Conservation (phyloP, 2,888 invertebrate species). For the Drosophila ustulata region DNA sequence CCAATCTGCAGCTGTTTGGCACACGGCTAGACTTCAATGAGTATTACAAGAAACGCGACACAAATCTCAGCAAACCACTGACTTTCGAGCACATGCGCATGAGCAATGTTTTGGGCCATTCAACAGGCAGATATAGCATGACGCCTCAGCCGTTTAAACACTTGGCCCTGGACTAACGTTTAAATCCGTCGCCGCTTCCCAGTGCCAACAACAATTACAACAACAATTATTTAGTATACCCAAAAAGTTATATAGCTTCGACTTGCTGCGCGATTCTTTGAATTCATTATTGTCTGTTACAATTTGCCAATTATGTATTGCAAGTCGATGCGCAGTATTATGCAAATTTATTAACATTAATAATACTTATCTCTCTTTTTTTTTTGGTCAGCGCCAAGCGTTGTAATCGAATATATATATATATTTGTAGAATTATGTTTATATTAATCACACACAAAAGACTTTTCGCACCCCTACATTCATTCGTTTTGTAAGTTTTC, state of each 20-base stretch:
- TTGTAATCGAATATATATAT: conserved; percentile 7
- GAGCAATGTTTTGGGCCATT: conserved; percentile 78
- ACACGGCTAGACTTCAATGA: conserved; percentile 98
- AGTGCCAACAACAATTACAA: background rate
- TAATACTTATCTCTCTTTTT: background rate
- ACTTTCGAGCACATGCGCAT: conserved; percentile 88
- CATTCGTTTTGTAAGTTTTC: background rate
- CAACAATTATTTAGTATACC: background rate
- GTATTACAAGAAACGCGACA: conserved; percentile 94
- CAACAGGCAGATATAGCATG: conserved; percentile 28
- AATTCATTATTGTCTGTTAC: conserved; percentile 7
- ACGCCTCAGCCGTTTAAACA: conserved; percentile 8
- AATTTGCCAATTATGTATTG: conserved; percentile 19
- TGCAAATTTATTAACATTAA: conserved; percentile 6
- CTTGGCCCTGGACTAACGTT: conserved; percentile 11
- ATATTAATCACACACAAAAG: conserved; percentile 1
- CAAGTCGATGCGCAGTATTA: conserved; percentile 15
- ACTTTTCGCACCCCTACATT: background rate
- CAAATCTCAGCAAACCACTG: conserved; percentile 89
- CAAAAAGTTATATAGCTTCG: background rate
- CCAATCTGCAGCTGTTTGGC: conserved; percentile 94
- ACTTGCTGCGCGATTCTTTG: conserved; percentile 27
- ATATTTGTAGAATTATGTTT: conserved; percentile 4
- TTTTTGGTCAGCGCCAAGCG: conserved; percentile 9
- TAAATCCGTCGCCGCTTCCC: background rate